A percentile compares a stretch with the other conserved stretches of the same genome.
Conservation (phyloP, 2,113 vertebrate genomes). For the Rhynchomys soricoides region DNA sequence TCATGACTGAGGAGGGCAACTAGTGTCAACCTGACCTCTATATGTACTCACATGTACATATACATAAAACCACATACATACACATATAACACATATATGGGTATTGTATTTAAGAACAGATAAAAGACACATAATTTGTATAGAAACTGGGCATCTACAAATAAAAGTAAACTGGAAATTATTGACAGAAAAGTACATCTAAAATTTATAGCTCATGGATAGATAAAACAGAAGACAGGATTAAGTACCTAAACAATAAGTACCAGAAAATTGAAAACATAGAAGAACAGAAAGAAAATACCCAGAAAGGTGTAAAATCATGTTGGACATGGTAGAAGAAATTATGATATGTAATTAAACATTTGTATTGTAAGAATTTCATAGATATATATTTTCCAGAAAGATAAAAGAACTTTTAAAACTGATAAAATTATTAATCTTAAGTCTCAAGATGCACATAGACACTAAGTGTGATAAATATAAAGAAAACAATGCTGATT, state of each 20-base stretch:
- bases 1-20: not conserved
- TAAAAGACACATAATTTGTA: not conserved
- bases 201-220: not conserved
- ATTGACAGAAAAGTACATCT: not conserved
- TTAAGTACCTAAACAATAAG: not conserved
- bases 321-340: not conserved
- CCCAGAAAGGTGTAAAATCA: constrained; percentile 23
- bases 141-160: not conserved
- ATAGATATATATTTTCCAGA: not conserved
- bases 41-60: not conserved
- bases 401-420: not conserved
- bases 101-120: not conserved
- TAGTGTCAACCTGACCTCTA: not conserved
- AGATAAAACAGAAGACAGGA: not conserved
- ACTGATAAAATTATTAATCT: constrained; percentile 18
- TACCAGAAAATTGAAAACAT: not conserved
- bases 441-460: not conserved
- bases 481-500: constrained; percentile 7
- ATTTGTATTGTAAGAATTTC: not conserved
- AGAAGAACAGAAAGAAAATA: not conserved
- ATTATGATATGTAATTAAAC: not conserved
- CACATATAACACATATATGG: not conserved
- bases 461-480: not conserved
- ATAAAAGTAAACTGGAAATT: constrained; percentile 25
- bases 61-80: not conserved